Evolutionary conservation across 2,888 invertebrate genomes (phyloP), one percentile per base, ranked within the genome.

Genomic region (Hipparchia sbordonii): DNA sequence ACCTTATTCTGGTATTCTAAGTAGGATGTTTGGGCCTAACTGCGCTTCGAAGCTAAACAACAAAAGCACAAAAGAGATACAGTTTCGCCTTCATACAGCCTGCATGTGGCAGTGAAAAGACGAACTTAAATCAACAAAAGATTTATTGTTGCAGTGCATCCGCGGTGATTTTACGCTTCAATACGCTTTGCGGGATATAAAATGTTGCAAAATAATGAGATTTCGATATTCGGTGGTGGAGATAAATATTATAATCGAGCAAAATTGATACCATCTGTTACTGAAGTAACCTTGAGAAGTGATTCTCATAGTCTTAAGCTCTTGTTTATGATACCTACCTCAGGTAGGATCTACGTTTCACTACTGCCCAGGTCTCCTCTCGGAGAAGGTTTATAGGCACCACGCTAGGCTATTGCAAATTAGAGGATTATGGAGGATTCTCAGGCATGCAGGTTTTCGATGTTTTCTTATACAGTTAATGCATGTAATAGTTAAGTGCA

Each of bases 21-120:
- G 62, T 13, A 62, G 62, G 62, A 48, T 62, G 62, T 61, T 61
- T 61, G 46, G 62, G 8, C 62, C 62, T 62, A 48, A 48, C 62
- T 61, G 45, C 5, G 61, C 39, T 46, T 61, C 10, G 12, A 61
- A 39, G 6, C 39, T 46, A 8, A 23, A 39, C 7, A 62, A 13
- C 7, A 62, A 62, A 62, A 48, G 62, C n/a, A 62, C n/a, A 62
- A 46, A 62, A 13, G 45, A 2, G 5, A 7, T 48, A 48, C 62
- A 62, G 57, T 23, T 23, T 57, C 0, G 23, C 23, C 23, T 57
- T 13, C 57, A 57, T 23, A n/a, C n/a, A 9, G 62, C 7, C 13
- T 56, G 56, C 13, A 48, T 10, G 48, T 9, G 48, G 62, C 62
- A 62, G n/a, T 8, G 48, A 48, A 62, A 62, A 62, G 62, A 12